Percentiles rank a stretch among this genome's conserved stretches.
Conservation (phyloP, 2,797 vertebrate genomes). For the Characodon lateralis region DNA sequence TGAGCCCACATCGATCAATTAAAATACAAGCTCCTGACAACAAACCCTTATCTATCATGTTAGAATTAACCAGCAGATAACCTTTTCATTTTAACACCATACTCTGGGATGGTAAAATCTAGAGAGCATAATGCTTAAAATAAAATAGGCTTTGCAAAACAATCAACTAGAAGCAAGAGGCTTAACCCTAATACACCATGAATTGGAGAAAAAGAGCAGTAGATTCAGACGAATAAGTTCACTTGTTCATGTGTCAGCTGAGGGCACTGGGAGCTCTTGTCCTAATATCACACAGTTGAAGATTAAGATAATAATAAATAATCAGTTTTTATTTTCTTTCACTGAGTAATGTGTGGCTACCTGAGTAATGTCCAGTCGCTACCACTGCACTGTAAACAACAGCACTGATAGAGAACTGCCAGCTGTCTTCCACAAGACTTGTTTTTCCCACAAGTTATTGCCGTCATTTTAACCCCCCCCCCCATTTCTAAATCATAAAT, state of each 20-base stretch:
- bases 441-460: neutral
- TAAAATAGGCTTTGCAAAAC: slow-evolving; percentile 37
- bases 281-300: slow-evolving; percentile 3
- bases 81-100: slow-evolving; percentile 18
- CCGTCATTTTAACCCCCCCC: neutral
- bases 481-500: neutral
- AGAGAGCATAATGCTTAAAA: slow-evolving; percentile 25
- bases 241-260: slow-evolving; percentile 27
- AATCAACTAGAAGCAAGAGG: slow-evolving; percentile 55
- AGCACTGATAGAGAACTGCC: neutral
- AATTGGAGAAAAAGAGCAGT: slow-evolving; percentile 45
- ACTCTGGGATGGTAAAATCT: slow-evolving; percentile 10
- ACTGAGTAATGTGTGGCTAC: neutral
- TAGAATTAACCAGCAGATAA: slow-evolving; percentile 20
- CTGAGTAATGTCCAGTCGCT: neutral
- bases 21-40: neutral
- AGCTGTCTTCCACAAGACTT: neutral
- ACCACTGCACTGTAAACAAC: neutral
- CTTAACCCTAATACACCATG: slow-evolving; percentile 66
- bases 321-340: neutral
- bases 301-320: neutral
- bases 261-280: slow-evolving; percentile 36
- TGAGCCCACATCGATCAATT: neutral
- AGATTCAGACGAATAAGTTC: slow-evolving; percentile 36
- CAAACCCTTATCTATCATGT: slow-evolving; percentile 3